phyloP scores from a whole-genome alignment of 2,113 vertebrate genomes.

The Sciurus niger region DNA sequence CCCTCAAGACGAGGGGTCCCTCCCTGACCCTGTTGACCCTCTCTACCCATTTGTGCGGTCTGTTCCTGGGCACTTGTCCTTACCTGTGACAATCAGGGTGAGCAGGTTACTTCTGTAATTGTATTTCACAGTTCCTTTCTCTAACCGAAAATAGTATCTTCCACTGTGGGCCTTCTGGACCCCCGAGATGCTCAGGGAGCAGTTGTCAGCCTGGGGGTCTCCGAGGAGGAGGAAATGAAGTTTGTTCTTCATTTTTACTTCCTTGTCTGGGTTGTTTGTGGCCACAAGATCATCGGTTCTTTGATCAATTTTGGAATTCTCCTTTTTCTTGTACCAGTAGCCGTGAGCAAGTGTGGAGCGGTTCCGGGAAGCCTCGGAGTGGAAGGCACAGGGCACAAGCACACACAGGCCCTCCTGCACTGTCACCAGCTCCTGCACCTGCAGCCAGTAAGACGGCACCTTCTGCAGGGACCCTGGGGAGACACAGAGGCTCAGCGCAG shows the following conservation, averaged over 20 bases:
- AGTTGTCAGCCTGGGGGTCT: fast-evolving
- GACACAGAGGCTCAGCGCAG: not conserved
- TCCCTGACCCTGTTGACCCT: too few relatives aligned
- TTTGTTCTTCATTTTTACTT: fast-evolving
- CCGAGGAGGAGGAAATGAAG: constrained; percentile 26
- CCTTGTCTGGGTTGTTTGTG: fast-evolving
- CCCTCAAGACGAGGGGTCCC: too few relatives aligned
- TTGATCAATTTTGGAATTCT: not conserved
- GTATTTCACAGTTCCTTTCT: fast-evolving
- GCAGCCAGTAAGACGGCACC: fast-evolving
- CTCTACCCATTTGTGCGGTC: fast-evolving
- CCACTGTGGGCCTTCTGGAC: not conserved
- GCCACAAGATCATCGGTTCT: fast-evolving
- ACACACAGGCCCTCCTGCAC: constrained; percentile 56
- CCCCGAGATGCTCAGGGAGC: constrained; percentile 46
- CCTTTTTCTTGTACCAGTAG: not conserved
- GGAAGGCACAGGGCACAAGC: not conserved
- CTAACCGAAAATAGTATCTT: not conserved
- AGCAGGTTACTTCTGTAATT: fast-evolving
- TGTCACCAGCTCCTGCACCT: fast-evolving
- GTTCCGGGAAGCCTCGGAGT: fast-evolving
- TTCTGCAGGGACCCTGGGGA: not conserved
- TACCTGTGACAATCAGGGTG: constrained; percentile 7
- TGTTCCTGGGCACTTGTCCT: not conserved
- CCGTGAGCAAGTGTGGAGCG: fast-evolving